These are phyloP conservation scores for Drosophila prostipennis DNA, from an alignment of 2,888 invertebrate species.

Conservation along the genomic window DNA sequence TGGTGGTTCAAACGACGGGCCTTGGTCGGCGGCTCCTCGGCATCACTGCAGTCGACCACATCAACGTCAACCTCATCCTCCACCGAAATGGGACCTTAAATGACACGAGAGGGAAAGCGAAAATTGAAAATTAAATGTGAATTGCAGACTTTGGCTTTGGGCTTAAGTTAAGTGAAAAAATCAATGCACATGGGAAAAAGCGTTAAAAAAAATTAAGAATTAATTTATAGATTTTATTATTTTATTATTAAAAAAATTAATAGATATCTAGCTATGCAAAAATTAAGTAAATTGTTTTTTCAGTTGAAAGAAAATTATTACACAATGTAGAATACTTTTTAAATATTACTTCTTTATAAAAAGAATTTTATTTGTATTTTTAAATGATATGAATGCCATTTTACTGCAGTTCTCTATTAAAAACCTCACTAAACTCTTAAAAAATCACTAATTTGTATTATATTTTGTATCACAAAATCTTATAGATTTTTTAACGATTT, in stretches of 20 bases:
- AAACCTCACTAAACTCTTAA: background rate
- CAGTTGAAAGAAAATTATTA: no score
- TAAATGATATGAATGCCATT: background rate
- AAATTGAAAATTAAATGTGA: slow-evolving; percentile 54
- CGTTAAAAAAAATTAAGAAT: no score
- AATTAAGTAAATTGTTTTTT: background rate
- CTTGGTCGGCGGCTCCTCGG: slow-evolving; percentile 85
- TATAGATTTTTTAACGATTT: background rate
- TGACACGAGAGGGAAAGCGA: slow-evolving; percentile 23
- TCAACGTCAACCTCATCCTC: slow-evolving; percentile 89
- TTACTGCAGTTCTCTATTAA: background rate
- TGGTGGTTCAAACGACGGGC: slow-evolving; percentile 78
- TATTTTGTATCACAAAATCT: background rate
- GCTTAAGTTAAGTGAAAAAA: background rate
- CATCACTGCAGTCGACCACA: slow-evolving; percentile 89
- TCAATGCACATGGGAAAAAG: background rate
- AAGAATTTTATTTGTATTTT: background rate
- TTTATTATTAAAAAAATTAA: no score
- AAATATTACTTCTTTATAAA: background rate
- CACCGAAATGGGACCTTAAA: slow-evolving; percentile 84
- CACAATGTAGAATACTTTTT: no score
- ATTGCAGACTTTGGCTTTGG: slow-evolving; percentile 35
- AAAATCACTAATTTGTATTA: background rate
- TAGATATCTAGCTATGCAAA: no score
- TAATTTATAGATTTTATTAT: no score